Conservation (phyloP, 2,888 invertebrate genomes). For the Sabatieria punctata region DNA sequence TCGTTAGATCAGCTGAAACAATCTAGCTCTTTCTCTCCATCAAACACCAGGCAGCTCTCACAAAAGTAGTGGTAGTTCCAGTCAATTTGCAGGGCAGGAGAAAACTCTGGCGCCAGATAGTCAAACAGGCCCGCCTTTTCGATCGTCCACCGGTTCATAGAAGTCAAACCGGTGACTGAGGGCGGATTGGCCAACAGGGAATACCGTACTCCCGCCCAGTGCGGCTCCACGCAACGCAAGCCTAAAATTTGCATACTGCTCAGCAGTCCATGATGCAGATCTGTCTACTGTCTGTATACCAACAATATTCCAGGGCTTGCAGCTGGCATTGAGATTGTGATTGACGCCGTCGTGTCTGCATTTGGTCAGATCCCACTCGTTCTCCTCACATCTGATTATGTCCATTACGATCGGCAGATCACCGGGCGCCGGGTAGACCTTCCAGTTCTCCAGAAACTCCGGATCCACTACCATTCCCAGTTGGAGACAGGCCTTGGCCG, state of each 20-base stretch:
- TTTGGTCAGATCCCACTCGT: conserved; percentile 69
- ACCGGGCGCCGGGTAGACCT: conserved; percentile 20
- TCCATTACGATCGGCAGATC: conserved; percentile 38
- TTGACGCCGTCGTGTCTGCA: conserved; percentile 50
- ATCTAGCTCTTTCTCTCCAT: too few species aligned
- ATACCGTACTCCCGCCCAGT: conserved; percentile 82
- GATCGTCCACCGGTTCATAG: conserved; percentile 67
- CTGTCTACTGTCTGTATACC: conserved; percentile 23
- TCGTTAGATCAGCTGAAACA: conserved; percentile 36
- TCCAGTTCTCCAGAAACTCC: conserved; percentile 48
- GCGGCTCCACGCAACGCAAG: conserved; percentile 66
- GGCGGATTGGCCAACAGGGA: conserved; percentile 59
- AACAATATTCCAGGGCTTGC: conserved; percentile 35
- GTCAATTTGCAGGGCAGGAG: conserved; percentile 42
- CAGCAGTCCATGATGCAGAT: background rate
- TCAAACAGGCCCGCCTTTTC: conserved; percentile 85
- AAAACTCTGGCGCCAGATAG: conserved; percentile 40
- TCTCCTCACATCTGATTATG: conserved; percentile 73
- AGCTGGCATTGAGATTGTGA: conserved; percentile 44
- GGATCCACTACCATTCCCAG: conserved; percentile 79
- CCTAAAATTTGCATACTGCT: conserved; percentile 51
- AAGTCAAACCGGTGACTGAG: conserved; percentile 43
- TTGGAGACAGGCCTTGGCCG: conserved; percentile 85
- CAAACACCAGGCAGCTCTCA: too few species aligned
- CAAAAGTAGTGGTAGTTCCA: conserved; percentile 41